A percentile compares a stretch with the other conserved stretches of the same genome.
Conservation (phyloP, 2,113 vertebrate genomes). For the Actenoides lindsayi region DNA sequence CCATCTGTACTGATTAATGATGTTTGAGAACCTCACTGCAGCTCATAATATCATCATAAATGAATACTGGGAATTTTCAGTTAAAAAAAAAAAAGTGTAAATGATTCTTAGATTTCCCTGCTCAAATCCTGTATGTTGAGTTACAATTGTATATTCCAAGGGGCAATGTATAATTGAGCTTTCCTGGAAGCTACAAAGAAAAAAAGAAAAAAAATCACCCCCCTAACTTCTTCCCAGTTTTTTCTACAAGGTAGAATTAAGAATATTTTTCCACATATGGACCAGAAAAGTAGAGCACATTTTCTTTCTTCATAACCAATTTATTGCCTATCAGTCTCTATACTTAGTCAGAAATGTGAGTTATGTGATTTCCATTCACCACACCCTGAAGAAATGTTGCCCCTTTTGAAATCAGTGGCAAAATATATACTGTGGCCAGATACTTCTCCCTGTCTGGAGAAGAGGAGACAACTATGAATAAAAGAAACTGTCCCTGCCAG, state of each 20-base stretch:
- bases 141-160: not conserved
- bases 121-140: not conserved
- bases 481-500: not conserved
- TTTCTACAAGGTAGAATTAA: not conserved
- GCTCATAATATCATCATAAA: conserved; percentile 11
- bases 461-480: not conserved
- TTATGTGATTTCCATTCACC: not conserved
- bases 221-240: not conserved
- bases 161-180: not conserved
- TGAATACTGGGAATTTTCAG: not conserved
- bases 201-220: not conserved
- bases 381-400: not conserved
- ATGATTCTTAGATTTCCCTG: not conserved
- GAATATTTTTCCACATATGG: not conserved
- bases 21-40: conserved; percentile 10
- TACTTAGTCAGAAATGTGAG: not conserved
- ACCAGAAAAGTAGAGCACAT: not conserved
- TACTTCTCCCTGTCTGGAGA: not conserved
- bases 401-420: not conserved
- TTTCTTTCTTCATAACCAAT: not conserved
- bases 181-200: not conserved
- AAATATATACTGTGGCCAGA: not conserved
- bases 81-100: not conserved
- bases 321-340: not conserved
- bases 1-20: conserved; percentile 63